Evolutionary conservation across 2,888 invertebrate species (phyloP).

Genomic region (Caenorhabditis japonica): DNA sequence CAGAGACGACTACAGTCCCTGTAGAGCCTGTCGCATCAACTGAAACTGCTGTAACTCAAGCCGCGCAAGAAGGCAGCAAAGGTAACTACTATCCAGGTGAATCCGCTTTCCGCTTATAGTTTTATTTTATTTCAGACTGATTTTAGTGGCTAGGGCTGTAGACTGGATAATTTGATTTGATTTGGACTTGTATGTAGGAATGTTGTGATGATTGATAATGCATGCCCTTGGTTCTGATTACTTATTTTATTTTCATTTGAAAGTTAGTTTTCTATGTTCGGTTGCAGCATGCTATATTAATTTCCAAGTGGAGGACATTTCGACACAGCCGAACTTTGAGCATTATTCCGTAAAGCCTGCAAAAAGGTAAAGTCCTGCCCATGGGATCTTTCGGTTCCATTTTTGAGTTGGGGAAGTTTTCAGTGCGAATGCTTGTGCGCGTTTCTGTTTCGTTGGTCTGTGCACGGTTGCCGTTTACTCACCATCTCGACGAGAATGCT

Average conservation of each 20-base stretch:
- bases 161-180: constrained; percentile 11
- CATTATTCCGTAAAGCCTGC: constrained; percentile 57
- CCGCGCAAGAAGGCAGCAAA: constrained; percentile 42
- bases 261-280: constrained; percentile 28
- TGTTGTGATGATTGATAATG: constrained; percentile 12
- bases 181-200: background rate
- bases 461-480: constrained; percentile 71
- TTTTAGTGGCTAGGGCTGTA: constrained; percentile 20
- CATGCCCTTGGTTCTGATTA: constrained; percentile 20
- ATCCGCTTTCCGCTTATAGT: constrained; percentile 50
- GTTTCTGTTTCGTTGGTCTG: constrained; percentile 72
- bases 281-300: constrained; percentile 74
- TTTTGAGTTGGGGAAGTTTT: constrained; percentile 22
- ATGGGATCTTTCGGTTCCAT: constrained; percentile 3
- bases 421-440: constrained; percentile 74
- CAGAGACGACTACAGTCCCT: constrained; percentile 17
- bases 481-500: constrained; percentile 59
- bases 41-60: constrained; percentile 20
- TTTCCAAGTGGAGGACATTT: constrained; percentile 70
- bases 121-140: constrained; percentile 32
- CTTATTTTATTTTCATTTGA: background rate
- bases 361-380: constrained; percentile 55
- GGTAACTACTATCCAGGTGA: constrained; percentile 59
- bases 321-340: constrained; percentile 52
- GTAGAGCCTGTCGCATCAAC: constrained; percentile 32